Base-by-base conservation (phyloP, 2,888 invertebrate genomes). In the Drosophila lacicola region DNA sequence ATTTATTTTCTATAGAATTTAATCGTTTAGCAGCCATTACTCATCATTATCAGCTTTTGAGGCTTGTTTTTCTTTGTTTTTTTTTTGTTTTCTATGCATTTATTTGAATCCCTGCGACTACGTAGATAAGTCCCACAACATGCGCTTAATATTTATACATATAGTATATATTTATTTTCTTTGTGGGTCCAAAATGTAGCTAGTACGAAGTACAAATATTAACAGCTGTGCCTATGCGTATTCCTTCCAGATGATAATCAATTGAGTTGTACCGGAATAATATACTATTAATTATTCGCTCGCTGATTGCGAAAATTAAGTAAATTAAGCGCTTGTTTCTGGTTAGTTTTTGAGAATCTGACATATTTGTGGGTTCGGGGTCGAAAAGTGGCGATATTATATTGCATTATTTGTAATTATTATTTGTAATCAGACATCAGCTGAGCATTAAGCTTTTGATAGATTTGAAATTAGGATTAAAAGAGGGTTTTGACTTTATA, bases 41-140 rank as follows among this genome's bases (percentile, higher is more conserved):
- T 63, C 62, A 68, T 47, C 37, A 14, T 51, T 68, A 74, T 73
- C 74, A 68, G 54, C 41, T 14, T 50, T 34, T 42, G 3, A 42
- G 14, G 9, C 17, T 3, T 13, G 11, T 8, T 37, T 17, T 19
- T 6, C 1, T 3, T 25, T 21, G 21, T 21, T 21, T 4, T 25
- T 25, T 6, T 25, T 21, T 4, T 25, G 8, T 6, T 25, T 19
- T 9, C 9, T 8, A 29, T 37, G 21, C 33, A 19, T 11, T 14
- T 19, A 11, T 13, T 44, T n/a, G 17, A 42, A 41, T 64, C 4
- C 2, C 29, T 34, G 14, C 14, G 39, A 8, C 9, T 21, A 21
- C 14, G 9, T 34, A 42, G 74, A 74, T 74, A 68, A 74, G 63
- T 44, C 19, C 41, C 37, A 29, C 34, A 57, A 54, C 14, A 44